Percentiles rank a stretch among this genome's conserved stretches.
Conservation (phyloP, 2,113 vertebrate species). For the Nothobranchius kuhntae region DNA sequence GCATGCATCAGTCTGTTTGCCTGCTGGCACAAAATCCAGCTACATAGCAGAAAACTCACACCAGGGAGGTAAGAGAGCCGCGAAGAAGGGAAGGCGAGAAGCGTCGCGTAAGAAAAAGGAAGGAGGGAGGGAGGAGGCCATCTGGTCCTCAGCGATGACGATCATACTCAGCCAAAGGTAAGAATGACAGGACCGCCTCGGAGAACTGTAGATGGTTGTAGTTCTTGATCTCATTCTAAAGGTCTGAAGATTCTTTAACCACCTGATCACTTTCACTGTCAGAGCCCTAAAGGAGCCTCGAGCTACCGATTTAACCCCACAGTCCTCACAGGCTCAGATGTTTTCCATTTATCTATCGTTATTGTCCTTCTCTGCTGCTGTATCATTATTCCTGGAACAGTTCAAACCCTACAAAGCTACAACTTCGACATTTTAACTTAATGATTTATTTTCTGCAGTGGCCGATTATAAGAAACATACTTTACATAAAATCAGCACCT, state of each 20-base stretch:
- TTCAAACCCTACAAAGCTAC: background rate
- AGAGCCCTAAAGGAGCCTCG: slow-evolving; percentile 21
- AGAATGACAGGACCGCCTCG: slow-evolving; percentile 31
- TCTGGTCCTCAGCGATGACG: slow-evolving; percentile 65
- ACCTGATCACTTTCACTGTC: slow-evolving; percentile 32
- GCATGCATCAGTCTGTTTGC: slow-evolving; percentile 67
- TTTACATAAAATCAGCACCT: too few relatives aligned
- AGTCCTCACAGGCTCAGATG: slow-evolving; percentile 13
- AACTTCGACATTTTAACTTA: background rate
- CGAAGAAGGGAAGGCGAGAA: slow-evolving; percentile 65
- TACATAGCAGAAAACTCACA: slow-evolving; percentile 40
- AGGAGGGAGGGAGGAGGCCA: slow-evolving; percentile 55
- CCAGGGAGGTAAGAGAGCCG: slow-evolving; percentile 61
- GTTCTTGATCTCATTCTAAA: slow-evolving; percentile 48
- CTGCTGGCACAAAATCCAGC: slow-evolving; percentile 62
- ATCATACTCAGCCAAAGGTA: slow-evolving; percentile 41
- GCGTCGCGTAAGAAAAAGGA: slow-evolving; percentile 40
- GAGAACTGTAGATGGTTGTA: slow-evolving; percentile 39
- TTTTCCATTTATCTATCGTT: background rate
- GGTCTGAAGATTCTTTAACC: slow-evolving; percentile 48
- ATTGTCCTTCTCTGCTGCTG: background rate
- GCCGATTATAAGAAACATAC: too few relatives aligned
- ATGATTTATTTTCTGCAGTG: background rate
- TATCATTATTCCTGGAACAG: background rate
- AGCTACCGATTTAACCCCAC: slow-evolving; percentile 12